Base-by-base conservation (phyloP, 2,113 vertebrate species). In the Paradisaea rubra region DNA sequence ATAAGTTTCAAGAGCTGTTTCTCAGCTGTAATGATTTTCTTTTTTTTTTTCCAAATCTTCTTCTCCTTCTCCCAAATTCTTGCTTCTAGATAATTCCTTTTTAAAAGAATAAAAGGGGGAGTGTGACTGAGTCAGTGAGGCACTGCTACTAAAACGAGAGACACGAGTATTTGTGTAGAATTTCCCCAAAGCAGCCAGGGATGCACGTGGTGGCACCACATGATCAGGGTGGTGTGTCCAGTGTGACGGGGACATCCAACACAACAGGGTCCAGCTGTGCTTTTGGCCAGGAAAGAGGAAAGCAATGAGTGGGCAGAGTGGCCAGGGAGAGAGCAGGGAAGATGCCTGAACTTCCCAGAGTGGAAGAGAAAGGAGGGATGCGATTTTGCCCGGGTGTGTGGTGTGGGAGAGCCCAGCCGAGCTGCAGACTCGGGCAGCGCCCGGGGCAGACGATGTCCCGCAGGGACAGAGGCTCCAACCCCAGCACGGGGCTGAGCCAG, bases 1-100 rank as follows among this genome's bases (percentile, higher is more conserved):
- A 97, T 97, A 97, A 95, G 88, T 97, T 97, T 97, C 91, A 96
- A 97, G 96, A 98, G 93, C 95, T 94, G 83, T 94, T 97, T 96
- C 96, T 97, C 94, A 95, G 91, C 91, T 91, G 89, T 95, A 96
- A 97, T 96, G 93, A 95, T 96, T 96, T 72, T 95, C 44, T 85
- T 95, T 96, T 96, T 61, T 93, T 91, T 73, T 86, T 89, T 95
- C 95, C 84, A 88, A 95, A 96, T 95, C 78, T 81, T 73, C 68
- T 49, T 12, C 66, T 96, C 30, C 71, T 91, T 52, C 74, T 96
- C 89, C 91, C 60, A 87, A 85, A 96, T 96, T 96, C 68, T 96
- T 87, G 78, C 14, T 94, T 71, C 95, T 86, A 88, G 66, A 94
- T 89, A 78, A 90, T 95, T 95, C 90, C 86, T 92, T 91, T 94